Evolutionary conservation across 2,797 vertebrate genomes (phyloP).

Genomic region (Chaunax sp.): DNA sequence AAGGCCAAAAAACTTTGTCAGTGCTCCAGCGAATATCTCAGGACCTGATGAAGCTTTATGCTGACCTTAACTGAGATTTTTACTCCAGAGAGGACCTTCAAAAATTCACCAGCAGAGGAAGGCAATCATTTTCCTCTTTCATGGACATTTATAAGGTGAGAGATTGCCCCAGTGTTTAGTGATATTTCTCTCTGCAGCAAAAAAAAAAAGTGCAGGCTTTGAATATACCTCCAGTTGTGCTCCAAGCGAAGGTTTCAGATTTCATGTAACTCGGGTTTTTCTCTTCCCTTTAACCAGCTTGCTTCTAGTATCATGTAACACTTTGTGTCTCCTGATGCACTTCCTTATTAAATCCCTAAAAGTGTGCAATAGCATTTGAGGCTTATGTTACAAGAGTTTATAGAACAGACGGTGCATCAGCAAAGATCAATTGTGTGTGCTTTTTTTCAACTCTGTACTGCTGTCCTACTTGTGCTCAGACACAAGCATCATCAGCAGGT

Average conservation of each 20-base stretch:
- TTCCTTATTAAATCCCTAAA: background rate
- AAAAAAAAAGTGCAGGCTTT: background rate
- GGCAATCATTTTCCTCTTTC: conserved; percentile 13
- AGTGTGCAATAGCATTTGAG: background rate
- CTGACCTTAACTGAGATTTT: conserved; percentile 13
- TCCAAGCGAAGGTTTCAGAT: background rate
- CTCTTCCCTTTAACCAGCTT: background rate
- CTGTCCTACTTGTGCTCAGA: background rate
- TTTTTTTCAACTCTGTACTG: background rate
- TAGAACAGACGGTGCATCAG: background rate
- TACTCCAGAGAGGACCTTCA: background rate
- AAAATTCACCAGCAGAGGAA: background rate
- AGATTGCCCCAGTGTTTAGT: conserved; percentile 17
- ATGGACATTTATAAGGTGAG: conserved; percentile 2
- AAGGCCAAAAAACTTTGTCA: background rate
- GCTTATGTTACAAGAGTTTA: background rate
- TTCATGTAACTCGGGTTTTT: background rate
- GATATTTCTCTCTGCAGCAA: conserved; percentile 1
- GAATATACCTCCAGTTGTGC: background rate
- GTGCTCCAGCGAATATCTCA: conserved; percentile 7
- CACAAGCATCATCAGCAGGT: background rate
- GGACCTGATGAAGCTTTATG: conserved; percentile 4
- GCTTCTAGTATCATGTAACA: background rate
- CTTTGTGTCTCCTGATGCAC: background rate
- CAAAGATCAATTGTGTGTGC: background rate